Conservation (phyloP, 2,888 invertebrate genomes). For the Teleiodes luculella region DNA sequence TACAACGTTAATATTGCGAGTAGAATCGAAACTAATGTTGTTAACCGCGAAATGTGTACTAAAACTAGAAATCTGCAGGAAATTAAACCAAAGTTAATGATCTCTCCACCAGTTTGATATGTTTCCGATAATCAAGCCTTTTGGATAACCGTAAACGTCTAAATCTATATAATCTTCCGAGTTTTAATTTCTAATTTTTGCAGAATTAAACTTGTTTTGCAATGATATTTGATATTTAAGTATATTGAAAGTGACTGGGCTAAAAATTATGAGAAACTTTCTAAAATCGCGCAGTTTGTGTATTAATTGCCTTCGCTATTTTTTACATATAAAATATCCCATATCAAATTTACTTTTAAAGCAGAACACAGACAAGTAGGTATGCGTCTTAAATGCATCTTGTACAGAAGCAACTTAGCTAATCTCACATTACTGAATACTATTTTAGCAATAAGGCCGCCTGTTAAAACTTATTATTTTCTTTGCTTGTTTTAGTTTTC, state of each 20-base stretch:
- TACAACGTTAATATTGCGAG: too few species aligned
- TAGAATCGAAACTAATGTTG: not conserved
- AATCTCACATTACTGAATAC: too few species aligned
- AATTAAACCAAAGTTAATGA: not conserved
- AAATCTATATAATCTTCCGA: not conserved
- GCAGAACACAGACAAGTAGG: too few species aligned
- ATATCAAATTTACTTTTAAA: too few species aligned
- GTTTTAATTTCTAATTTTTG: not conserved
- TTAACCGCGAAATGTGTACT: not conserved
- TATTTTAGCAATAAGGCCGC: too few species aligned
- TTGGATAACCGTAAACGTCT: not conserved
- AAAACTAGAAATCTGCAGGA: not conserved
- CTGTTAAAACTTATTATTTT: too few species aligned
- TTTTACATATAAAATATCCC: too few species aligned
- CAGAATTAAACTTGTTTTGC: not conserved
- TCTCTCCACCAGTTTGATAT: not conserved
- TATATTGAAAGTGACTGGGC: not conserved
- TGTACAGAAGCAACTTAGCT: too few species aligned
- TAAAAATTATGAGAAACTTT: not conserved
- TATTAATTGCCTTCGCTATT: too few species aligned
- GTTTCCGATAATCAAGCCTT: not conserved
- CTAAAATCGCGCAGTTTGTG: too few species aligned
- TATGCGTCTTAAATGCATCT: too few species aligned
- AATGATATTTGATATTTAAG: not conserved
- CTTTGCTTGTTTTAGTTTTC: too few species aligned